Conservation (phyloP, 2,113 vertebrate species). For the Ancistrus triradiatus region DNA sequence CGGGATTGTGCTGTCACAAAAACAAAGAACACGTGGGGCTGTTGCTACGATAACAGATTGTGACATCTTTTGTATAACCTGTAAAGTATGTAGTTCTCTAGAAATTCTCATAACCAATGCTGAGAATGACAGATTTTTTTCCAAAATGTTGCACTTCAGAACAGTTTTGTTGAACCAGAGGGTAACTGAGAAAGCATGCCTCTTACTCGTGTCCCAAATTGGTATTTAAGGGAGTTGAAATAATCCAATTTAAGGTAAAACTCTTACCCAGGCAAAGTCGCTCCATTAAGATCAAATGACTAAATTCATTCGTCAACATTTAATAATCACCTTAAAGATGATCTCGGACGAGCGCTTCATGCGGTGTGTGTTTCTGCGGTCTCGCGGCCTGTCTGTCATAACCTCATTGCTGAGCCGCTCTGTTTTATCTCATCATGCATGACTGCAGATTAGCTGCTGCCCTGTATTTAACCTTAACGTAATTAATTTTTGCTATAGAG, state of each 20-base stretch:
- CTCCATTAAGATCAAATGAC: constrained; percentile 13
- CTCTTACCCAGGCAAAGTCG: constrained; percentile 37
- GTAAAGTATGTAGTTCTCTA: too few species aligned
- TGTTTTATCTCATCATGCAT: constrained; percentile 23
- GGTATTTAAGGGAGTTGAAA: constrained; percentile 17
- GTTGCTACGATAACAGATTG: too few species aligned
- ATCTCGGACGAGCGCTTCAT: neutral
- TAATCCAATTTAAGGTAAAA: constrained; percentile 38
- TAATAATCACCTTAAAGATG: constrained; percentile 43
- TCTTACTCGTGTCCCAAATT: constrained; percentile 30
- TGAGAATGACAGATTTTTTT: too few species aligned
- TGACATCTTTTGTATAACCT: too few species aligned
- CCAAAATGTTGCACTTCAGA: too few species aligned
- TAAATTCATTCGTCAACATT: constrained; percentile 31
- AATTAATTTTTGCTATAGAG: constrained; percentile 29
- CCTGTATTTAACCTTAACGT: constrained; percentile 54
- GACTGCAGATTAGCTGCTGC: constrained; percentile 41
- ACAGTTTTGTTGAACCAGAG: constrained; percentile 6
- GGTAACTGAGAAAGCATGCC: constrained; percentile 31
- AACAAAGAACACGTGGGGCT: too few species aligned
- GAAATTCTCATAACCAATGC: too few species aligned
- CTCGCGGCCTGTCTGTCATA: neutral
- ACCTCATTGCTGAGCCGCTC: neutral
- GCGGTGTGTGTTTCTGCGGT: neutral
- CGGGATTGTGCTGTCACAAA: too few species aligned